Percentiles rank a stretch among this genome's conserved stretches.
Evolutionary conservation across 2,888 invertebrate species (phyloP).

Genomic region (Diplazon laetatorius): DNA sequence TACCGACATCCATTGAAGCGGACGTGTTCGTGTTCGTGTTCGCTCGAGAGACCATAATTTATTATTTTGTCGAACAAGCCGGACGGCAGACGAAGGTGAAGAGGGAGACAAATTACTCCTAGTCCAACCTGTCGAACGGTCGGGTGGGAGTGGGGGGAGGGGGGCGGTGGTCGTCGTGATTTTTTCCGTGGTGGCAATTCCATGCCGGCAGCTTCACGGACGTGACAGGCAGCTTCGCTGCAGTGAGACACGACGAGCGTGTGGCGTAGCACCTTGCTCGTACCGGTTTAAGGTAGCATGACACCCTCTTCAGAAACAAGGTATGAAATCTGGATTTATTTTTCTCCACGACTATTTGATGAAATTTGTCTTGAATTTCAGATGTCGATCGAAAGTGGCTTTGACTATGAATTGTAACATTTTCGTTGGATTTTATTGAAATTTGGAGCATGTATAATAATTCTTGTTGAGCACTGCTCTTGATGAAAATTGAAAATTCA

Average conservation of each 20-base stretch:
- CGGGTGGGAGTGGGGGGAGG: no score
- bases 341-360: no score
- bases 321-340: no score
- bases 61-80: slow-evolving; percentile 55
- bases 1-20: slow-evolving; percentile 10
- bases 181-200: slow-evolving; percentile 36
- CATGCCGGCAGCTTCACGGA: slow-evolving; percentile 29
- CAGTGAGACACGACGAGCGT: background rate
- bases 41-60: slow-evolving; percentile 49
- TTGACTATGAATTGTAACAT: no score
- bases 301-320: no score
- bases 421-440: no score
- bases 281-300: background rate
- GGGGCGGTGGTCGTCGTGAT: slow-evolving; percentile 20
- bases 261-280: background rate
- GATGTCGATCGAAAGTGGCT: no score
- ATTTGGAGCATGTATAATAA: no score
- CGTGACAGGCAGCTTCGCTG: slow-evolving; percentile 1
- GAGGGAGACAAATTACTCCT: slow-evolving; percentile 46
- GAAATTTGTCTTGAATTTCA: no score
- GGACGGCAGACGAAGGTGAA: background rate
- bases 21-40: background rate
- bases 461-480: no score
- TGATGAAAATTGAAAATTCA: no score
- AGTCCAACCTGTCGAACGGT: slow-evolving; percentile 39